Evolutionary conservation across 1,140 invertebrate species (phyloP), one percentile per base, ranked within the genome.

Genomic region (Diorhabda sublineata): DNA sequence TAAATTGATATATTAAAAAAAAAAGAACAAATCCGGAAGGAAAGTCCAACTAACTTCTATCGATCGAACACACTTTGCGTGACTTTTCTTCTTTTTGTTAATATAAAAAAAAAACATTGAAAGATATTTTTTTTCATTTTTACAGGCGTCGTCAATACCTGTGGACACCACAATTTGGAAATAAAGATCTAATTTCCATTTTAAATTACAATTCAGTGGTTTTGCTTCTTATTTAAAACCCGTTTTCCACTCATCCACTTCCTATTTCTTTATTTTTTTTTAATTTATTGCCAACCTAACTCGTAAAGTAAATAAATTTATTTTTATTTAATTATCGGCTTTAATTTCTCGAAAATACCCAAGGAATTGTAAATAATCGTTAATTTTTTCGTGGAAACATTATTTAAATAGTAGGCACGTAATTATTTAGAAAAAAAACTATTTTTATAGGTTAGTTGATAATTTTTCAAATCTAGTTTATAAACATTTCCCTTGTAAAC

Each of bases 131-230:
- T 82, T 75, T 81, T 81, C 84, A 74, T 83, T 81, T 84, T 85
- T 85, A 68, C 82, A 84, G 84, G 82, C 79, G 82, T 76, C 79
- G 80, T 77, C 78, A 78, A 74, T 79, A 77, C 79, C 76, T 75
- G 78, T 78, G 75, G 79, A 77, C 77, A 79, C 79, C 76, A 78
- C 75, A 81, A 81, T 84, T 83, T 82, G 82, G 79, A 84, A 84
- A 84, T 84, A 84, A 85, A 83, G 79, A 84, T 77, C 81, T 81
- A 81, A 84, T 82, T 84, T 84, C 80, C 79, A 81, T 76, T 81
- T 82, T 81, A 74, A 52, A 80, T 78, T 66, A 71, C 65, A 72
- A 58, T 43, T 69, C 69, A 75, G 74, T 75, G 74, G 73, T 76
- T 77, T 75, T 78, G 73, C 60, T 75, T 72, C 69, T 65, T 71